phyloP scores from a whole-genome alignment of 1,140 invertebrate species.

The Zaprionus capensis region DNA sequence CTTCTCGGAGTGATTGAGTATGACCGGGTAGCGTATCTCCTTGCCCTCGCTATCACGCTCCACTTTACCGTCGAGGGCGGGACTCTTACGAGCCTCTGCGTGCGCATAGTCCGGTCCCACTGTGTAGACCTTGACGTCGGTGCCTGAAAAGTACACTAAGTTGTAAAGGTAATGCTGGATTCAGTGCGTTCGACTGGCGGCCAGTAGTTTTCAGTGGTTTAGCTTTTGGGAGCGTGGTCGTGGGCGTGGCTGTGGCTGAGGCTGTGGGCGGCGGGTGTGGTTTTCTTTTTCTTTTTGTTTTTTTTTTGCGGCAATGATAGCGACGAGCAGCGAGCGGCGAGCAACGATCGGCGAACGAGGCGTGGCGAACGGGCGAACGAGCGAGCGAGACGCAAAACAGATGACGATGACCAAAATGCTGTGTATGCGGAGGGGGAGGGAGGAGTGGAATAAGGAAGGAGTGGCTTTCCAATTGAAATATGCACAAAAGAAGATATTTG shows the following conservation, averaged over 20 bases:
- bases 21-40: conserved; percentile 99
- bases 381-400: conserved; percentile 58
- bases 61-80: conserved; percentile 98
- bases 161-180: conserved; percentile 84
- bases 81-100: conserved; percentile 99
- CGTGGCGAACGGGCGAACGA: conserved; percentile 6
- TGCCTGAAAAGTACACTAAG: conserved; percentile 85
- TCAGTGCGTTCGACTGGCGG: conserved; percentile 81
- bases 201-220: conserved; percentile 43
- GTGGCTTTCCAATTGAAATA: background rate
- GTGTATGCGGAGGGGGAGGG: background rate
- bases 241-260: background rate
- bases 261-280: background rate
- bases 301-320: conserved; percentile 8
- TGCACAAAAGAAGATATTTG: background rate
- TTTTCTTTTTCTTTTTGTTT: background rate
- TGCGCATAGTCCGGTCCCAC: conserved; percentile 99
- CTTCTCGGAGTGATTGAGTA: conserved; percentile 98
- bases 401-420: conserved; percentile 24
- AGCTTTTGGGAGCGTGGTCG: conserved; percentile 5
- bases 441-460: background rate
- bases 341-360: conserved; percentile 24
- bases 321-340: conserved; percentile 52
- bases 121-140: conserved; percentile 88
- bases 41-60: conserved; percentile 99